Evolutionary conservation across 2,113 vertebrate genomes (phyloP).

Genomic region (Dasyprocta punctata): DNA sequence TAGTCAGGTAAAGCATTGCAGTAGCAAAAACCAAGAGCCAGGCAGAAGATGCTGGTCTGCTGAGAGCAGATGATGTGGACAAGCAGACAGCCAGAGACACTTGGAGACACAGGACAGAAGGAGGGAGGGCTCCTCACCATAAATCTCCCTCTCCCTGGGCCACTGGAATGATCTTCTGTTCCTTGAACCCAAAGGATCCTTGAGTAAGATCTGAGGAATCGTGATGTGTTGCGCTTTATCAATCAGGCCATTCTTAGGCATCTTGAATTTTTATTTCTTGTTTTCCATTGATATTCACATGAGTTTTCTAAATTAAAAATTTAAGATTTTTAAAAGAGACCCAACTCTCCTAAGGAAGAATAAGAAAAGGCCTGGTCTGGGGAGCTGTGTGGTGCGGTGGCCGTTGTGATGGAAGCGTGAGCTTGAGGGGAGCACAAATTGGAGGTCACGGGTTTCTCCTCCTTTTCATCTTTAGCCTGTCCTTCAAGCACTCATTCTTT

Average conservation of each 20-base stretch:
- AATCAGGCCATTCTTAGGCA: not conserved
- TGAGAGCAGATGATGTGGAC: not conserved
- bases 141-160: not conserved
- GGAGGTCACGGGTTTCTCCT: accelerated
- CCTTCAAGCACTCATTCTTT: not conserved
- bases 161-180: not conserved
- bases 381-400: accelerated
- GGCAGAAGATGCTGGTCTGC: not conserved
- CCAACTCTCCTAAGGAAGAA: not conserved
- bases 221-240: not conserved
- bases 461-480: not conserved
- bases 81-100: not conserved
- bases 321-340: not conserved
- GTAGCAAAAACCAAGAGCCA: not conserved
- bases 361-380: no score
- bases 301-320: not conserved
- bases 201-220: no score
- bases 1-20: not conserved
- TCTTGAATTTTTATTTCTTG: not conserved
- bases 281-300: not conserved
- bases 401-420: not conserved
- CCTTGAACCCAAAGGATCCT: not conserved
- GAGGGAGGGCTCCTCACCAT: not conserved
- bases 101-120: not conserved
- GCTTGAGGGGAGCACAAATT: not conserved